These are phyloP conservation scores for Anabacerthia variegaticeps DNA, from an alignment of 2,797 vertebrate species.

Conservation along the genomic window DNA sequence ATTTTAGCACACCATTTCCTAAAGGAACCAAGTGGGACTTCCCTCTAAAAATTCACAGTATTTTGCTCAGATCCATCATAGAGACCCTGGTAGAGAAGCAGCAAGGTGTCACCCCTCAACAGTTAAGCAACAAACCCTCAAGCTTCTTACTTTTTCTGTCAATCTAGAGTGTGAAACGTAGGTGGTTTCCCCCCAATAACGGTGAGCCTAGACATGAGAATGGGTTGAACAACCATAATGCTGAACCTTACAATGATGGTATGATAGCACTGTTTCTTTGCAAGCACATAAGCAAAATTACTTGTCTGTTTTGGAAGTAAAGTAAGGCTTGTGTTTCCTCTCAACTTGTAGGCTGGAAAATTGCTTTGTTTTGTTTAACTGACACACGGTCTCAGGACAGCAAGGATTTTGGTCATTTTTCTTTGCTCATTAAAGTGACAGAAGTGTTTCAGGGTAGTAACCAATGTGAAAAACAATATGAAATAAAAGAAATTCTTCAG, in stretches of 20 bases:
- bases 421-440: not conserved
- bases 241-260: not conserved
- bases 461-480: not conserved
- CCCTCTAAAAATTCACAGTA: not conserved
- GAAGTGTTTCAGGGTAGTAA: not conserved
- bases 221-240: not conserved
- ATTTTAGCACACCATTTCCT: not conserved
- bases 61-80: not conserved
- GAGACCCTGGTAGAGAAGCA: not conserved
- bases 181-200: not conserved
- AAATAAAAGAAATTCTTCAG: slow-evolving; percentile 2
- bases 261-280: not conserved
- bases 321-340: not conserved
- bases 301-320: not conserved
- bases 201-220: not conserved
- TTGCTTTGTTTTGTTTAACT: slow-evolving; percentile 1
- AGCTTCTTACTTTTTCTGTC: not conserved
- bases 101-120: not conserved
- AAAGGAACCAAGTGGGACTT: not conserved
- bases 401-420: not conserved
- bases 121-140: not conserved
- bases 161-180: not conserved
- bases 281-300: not conserved
- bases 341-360: not conserved
- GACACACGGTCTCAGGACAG: not conserved